Conservation (phyloP, 2,113 vertebrate species). For the Scopus umbretta region DNA sequence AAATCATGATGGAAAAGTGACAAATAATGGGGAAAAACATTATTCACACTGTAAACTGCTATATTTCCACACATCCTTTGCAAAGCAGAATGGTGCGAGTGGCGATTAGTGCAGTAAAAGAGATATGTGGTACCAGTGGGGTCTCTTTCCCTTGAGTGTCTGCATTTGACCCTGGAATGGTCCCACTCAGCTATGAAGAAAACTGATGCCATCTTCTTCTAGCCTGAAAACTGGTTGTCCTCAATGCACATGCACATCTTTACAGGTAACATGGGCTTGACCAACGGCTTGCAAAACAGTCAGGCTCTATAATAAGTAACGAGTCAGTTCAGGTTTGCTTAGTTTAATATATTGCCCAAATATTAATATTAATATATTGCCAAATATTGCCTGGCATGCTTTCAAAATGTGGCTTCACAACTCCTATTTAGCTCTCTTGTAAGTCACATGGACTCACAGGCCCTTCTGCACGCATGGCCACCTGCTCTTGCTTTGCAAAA, state of each 20-base stretch:
- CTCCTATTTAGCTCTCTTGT: background rate
- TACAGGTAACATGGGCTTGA: background rate
- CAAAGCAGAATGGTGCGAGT: background rate
- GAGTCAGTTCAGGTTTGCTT: background rate
- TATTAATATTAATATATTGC: background rate
- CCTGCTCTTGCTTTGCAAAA: background rate
- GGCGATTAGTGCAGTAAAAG: background rate
- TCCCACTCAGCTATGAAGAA: background rate
- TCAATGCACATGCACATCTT: background rate
- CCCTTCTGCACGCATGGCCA: background rate
- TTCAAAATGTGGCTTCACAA: background rate
- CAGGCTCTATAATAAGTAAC: background rate
- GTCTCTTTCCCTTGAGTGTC: background rate
- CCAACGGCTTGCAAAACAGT: background rate
- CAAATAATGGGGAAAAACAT: background rate
- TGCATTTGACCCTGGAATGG: background rate
- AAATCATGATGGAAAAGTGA: background rate
- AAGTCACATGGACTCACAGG: background rate
- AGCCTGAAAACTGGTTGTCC: background rate
- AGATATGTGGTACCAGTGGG: fast-evolving
- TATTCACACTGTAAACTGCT: background rate
- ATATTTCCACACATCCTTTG: background rate
- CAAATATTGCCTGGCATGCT: background rate
- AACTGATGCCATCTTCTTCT: background rate
- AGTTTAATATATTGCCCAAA: background rate